Evolutionary conservation across 2,888 invertebrate genomes (phyloP).

Genomic region (Oscheius sp.): DNA sequence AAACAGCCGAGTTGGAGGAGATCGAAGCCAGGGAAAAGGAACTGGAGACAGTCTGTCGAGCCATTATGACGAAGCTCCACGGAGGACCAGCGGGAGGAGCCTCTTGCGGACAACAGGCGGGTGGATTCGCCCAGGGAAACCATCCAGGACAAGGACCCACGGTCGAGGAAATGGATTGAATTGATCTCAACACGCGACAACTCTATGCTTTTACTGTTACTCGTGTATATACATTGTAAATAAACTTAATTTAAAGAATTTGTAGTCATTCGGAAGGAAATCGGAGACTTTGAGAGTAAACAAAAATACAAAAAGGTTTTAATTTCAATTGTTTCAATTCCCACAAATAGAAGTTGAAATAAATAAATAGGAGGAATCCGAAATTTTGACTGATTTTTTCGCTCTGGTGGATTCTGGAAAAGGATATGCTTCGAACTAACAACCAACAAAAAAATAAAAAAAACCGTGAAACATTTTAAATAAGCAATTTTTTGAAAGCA

Average conservation of each 20-base stretch:
- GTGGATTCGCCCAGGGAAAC: neutral
- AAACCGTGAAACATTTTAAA: too few species aligned
- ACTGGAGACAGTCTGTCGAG: conserved; percentile 50
- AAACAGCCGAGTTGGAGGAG: conserved; percentile 81
- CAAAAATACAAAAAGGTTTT: too few species aligned
- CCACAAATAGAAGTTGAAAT: too few species aligned
- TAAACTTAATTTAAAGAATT: neutral
- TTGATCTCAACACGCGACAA: too few species aligned
- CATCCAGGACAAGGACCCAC: conserved; percentile 49
- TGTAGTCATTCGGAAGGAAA: neutral
- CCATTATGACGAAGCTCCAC: conserved; percentile 60
- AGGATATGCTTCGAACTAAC: too few species aligned
- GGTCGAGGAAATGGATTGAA: conserved; percentile 66
- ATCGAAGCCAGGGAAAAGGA: conserved; percentile 58
- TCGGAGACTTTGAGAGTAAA: too few species aligned
- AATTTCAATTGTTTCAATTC: too few species aligned
- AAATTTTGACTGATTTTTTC: too few species aligned
- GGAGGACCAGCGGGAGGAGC: conserved; percentile 23
- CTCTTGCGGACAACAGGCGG: neutral
- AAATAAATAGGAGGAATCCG: too few species aligned
- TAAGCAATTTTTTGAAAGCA: too few species aligned
- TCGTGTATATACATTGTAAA: neutral
- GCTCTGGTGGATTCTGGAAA: too few species aligned
- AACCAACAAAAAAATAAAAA: too few species aligned
- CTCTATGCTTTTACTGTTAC: neutral